phyloP scores from a whole-genome alignment of 2,888 invertebrate species.

The Meghimatium bilineatum region DNA sequence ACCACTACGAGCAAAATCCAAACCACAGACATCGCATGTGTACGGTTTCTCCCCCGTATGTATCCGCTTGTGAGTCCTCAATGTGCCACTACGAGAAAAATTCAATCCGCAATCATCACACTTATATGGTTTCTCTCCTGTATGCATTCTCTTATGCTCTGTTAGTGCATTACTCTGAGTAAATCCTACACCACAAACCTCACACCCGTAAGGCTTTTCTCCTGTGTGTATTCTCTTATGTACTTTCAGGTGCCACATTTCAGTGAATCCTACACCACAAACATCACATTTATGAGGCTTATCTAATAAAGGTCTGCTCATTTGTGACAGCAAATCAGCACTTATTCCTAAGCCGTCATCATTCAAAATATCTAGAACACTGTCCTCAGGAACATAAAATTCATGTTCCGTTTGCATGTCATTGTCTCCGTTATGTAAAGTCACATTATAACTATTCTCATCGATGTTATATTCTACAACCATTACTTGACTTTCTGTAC shows the following conservation, averaged over 20 bases:
- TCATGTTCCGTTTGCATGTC: neutral
- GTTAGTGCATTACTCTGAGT: neutral
- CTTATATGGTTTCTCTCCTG: neutral
- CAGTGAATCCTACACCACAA: conserved; percentile 10
- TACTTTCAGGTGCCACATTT: neutral
- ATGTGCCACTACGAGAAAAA: neutral
- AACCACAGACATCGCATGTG: conserved; percentile 1
- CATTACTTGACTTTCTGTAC: neutral
- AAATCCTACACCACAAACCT: neutral
- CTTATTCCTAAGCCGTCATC: neutral
- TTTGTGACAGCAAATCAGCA: neutral
- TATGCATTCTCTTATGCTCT: conserved; percentile 1
- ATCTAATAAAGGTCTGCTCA: neutral
- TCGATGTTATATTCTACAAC: conserved; percentile 11
- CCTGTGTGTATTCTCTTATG: conserved; percentile 9
- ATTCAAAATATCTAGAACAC: neutral
- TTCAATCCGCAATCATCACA: neutral
- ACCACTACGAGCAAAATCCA: neutral
- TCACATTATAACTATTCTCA: conserved; percentile 10
- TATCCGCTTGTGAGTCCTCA: neutral
- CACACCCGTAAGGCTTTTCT: conserved; percentile 11
- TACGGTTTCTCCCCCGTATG: conserved; percentile 1
- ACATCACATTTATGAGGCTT: conserved; percentile 1
- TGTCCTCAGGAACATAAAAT: neutral
- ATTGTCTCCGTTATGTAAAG: conserved; percentile 15